Evolutionary conservation across 2,113 vertebrate species (phyloP), one percentile per base, ranked within the genome.

Genomic region (Carassius auratus): DNA sequence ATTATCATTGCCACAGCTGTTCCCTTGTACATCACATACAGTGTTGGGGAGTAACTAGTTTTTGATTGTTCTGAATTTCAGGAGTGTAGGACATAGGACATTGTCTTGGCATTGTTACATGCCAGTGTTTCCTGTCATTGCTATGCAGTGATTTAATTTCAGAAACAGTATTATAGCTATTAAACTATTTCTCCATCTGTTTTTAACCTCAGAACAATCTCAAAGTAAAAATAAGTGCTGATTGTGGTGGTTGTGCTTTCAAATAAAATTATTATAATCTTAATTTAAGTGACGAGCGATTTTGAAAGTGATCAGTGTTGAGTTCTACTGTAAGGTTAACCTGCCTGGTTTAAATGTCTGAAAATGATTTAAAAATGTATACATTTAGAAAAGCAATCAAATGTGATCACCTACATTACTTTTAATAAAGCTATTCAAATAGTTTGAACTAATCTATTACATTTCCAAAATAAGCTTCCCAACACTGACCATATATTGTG

Each of bases 1-100:
- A 80, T 38, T 52, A 45, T 76, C 80, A 59, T 85, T 13, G 45
- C 38, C 62, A 33, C 76, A 81, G 82, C 69, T 86, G 38, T 84
- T 45, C 8, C 12, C 33, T 14, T 81, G 74, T 81, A 38, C 61
- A 52, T 12, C 21, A 59, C 78, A 21, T 88, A 88, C 89, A 87
- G 89, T 92, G 52, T 62, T 48, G 82, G 57, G 57, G 19, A 61
- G 57, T 61, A 61, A n/a, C 19, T 59, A 57, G 5, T 55, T 30
- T 30, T 30, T 30, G 1, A 30, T 30, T 30, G 30, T 19, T 57
- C 55, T 19, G 17, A 57, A 57, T 19, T 59, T 59, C 5, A 21
- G 19, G 19, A 59, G 52, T 9, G 17, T 17, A 17, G 55, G 55
- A 19, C 52, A 57, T 17, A 57, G 19, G 8, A 21, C 21, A 59